Conservation (phyloP, 2,888 invertebrate genomes). For the Tetropium fuscum region DNA sequence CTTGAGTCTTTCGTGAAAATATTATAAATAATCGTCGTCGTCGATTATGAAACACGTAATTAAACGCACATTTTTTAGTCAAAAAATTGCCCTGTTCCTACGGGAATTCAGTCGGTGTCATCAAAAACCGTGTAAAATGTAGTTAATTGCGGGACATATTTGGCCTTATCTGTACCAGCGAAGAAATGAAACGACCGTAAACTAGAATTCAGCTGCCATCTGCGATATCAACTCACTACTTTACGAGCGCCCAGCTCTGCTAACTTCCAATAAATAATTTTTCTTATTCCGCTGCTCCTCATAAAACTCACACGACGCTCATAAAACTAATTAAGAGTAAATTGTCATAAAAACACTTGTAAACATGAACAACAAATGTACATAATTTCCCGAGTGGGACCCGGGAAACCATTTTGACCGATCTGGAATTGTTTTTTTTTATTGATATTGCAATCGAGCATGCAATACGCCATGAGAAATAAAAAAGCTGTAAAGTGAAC, state of each 20-base stretch:
- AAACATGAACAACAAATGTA: conserved; percentile 44
- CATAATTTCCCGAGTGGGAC: conserved; percentile 45
- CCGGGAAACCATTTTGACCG: conserved; percentile 37
- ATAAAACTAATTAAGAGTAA: conserved; percentile 48
- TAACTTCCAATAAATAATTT: conserved; percentile 36
- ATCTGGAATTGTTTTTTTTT: conserved; percentile 44
- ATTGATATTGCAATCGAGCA: conserved; percentile 36
- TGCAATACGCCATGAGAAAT: conserved; percentile 35
- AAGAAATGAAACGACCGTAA: conserved; percentile 36
- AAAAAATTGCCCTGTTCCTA: conserved; percentile 12
- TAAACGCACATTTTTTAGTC: too few relatives aligned
- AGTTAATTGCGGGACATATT: conserved; percentile 31
- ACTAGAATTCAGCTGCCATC: conserved; percentile 32
- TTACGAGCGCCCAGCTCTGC: conserved; percentile 33
- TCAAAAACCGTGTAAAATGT: conserved; percentile 25
- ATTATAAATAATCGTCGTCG: too few relatives aligned
- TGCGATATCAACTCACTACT: conserved; percentile 31
- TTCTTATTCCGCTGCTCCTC: conserved; percentile 24
- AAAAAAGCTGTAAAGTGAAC: conserved; percentile 35
- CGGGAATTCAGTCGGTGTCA: conserved; percentile 25
- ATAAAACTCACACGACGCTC: conserved; percentile 33
- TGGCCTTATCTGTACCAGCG: conserved; percentile 28
- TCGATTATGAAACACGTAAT: too few relatives aligned
- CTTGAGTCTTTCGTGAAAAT: too few relatives aligned
- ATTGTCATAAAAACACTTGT: conserved; percentile 46